Conservation (phyloP, 2,113 vertebrate genomes). For the Rutilus rutilus region DNA sequence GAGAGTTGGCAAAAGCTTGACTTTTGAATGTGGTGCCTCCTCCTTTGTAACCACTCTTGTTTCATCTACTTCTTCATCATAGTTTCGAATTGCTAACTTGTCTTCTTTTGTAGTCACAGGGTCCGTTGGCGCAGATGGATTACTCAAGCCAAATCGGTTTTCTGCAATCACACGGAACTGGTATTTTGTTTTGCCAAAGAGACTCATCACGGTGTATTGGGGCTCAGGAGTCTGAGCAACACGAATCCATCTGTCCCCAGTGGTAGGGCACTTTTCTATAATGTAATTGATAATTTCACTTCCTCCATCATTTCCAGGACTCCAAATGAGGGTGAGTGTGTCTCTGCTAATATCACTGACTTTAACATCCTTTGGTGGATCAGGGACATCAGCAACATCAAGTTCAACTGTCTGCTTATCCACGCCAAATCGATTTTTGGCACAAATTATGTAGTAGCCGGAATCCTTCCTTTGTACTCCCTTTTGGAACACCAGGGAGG, state of each 20-base stretch:
- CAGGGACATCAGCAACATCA: conserved; percentile 94
- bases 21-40: conserved; percentile 87
- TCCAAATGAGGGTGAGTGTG: conserved; percentile 94
- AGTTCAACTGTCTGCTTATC: conserved; percentile 98
- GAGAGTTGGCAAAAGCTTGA: conserved; percentile 90
- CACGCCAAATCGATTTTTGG: conserved; percentile 96
- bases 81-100: conserved; percentile 90
- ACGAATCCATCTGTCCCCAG: conserved; percentile 93
- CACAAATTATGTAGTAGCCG: conserved; percentile 94
- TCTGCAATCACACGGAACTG: conserved; percentile 97
- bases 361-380: conserved; percentile 88
- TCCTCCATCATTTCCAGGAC: conserved; percentile 91
- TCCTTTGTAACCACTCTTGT: conserved; percentile 82
- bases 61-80: conserved; percentile 97
- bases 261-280: conserved; percentile 93
- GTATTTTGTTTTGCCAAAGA: conserved; percentile 97
- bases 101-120: conserved; percentile 93
- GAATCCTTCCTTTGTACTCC: conserved; percentile 93
- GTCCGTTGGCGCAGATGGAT: conserved; percentile 89
- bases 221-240: conserved; percentile 89
- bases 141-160: conserved; percentile 92
- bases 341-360: conserved; percentile 90
- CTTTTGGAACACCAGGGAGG: conserved; percentile 94
- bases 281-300: conserved; percentile 90
- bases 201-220: conserved; percentile 88